phyloP scores from a whole-genome alignment of 2,113 vertebrate genomes.

The Ranitomeya imitator region DNA sequence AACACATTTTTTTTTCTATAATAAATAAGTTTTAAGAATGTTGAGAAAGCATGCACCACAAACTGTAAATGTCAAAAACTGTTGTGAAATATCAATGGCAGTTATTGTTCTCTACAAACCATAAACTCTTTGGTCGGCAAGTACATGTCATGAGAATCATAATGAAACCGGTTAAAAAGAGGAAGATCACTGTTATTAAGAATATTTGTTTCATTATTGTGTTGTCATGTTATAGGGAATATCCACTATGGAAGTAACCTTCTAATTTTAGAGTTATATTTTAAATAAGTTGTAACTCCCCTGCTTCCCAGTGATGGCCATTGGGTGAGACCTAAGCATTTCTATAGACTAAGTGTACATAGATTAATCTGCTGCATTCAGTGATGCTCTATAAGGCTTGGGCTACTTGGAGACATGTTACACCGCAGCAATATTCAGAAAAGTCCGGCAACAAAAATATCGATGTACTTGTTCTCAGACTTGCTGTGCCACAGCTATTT shows the following conservation, averaged over 20 bases:
- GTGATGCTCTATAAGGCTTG: no score
- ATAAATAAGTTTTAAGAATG: background rate
- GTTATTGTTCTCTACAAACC: background rate
- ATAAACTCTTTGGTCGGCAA: background rate
- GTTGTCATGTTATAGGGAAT: background rate
- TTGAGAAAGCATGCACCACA: background rate
- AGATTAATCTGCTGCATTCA: no score
- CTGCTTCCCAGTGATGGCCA: no score
- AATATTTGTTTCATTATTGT: slow-evolving; percentile 1
- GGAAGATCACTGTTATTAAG: background rate
- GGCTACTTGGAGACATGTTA: no score
- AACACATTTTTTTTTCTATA: no score
- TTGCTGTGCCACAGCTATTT: no score
- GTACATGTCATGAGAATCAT: background rate
- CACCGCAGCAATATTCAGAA: no score
- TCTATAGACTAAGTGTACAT: no score
- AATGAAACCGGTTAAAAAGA: background rate
- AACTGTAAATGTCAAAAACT: background rate
- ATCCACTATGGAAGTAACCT: background rate
- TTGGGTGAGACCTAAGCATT: no score
- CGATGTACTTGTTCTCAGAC: no score
- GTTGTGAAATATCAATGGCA: background rate
- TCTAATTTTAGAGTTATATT: background rate
- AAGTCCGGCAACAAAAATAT: no score
- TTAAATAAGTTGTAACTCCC: no score